These are phyloP conservation scores for Lineus longissimus DNA, from an alignment of 1,140 invertebrate genomes.

Conservation along the genomic window DNA sequence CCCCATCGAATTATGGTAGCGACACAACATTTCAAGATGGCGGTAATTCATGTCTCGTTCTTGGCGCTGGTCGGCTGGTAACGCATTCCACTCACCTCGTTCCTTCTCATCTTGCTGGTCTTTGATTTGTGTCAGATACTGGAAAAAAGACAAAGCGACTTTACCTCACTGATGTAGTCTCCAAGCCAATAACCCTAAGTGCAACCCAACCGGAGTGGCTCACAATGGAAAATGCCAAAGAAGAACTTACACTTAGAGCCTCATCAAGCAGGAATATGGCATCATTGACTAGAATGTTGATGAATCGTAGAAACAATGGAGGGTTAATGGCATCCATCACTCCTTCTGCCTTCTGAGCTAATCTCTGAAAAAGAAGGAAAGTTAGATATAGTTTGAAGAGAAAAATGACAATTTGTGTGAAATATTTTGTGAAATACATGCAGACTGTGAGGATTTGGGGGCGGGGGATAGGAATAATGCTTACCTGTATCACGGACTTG, in stretches of 20 bases:
- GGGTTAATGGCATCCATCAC: slow-evolving; percentile 87
- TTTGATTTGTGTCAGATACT: slow-evolving; percentile 57
- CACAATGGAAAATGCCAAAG: too few species aligned
- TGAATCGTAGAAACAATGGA: slow-evolving; percentile 87
- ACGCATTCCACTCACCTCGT: slow-evolving; percentile 72
- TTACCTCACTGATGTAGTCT: too few species aligned
- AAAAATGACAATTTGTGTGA: too few species aligned
- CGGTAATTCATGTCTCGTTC: slow-evolving; percentile 72
- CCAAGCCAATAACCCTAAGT: too few species aligned
- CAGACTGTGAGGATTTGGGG: too few species aligned
- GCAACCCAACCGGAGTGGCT: too few species aligned
- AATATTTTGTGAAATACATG: slow-evolving; percentile 7
- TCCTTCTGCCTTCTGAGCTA: slow-evolving; percentile 75
- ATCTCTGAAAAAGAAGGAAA: slow-evolving; percentile 54
- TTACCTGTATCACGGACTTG: slow-evolving; percentile 67
- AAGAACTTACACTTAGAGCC: slow-evolving; percentile 61
- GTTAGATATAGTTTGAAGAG: too few species aligned
- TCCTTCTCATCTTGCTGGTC: slow-evolving; percentile 60
- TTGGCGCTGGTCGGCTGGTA: slow-evolving; percentile 64
- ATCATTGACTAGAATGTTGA: slow-evolving; percentile 94
- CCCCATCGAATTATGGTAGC: slow-evolving; percentile 89
- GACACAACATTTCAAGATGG: slow-evolving; percentile 78
- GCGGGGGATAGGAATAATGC: too few species aligned
- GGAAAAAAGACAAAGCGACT: slow-evolving; percentile 13
- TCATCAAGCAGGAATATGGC: slow-evolving; percentile 91